Evolutionary conservation across 2,797 vertebrate species (phyloP), one percentile per base, ranked within the genome.

Genomic region (Tenualosa thibaudeaui): DNA sequence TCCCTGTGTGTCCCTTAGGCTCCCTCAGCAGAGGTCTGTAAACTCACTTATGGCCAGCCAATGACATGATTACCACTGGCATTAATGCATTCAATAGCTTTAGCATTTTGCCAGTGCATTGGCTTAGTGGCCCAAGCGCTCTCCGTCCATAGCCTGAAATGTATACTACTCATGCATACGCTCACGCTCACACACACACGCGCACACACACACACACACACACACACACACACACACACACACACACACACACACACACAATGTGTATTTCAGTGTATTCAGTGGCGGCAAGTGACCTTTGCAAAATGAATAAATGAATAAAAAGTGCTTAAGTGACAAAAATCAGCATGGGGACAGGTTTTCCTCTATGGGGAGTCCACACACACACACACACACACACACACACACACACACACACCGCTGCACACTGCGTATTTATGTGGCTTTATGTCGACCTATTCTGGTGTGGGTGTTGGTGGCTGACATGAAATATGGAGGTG

Each of bases 271-370:
- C 31, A 75, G 31, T 75, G 68, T 75, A 75, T 75, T 75, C 68
- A 75, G 31, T 40, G 37, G 68, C 31, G 6, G 68, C 3, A 31
- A 17, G 37, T 92, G 92, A 94, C 92, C 92, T 93, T 94, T 93
- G 90, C 89, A 91, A 87, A 89, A 93, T 91, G 91, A 94, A 93
- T 92, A 90, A 88, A 93, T 94, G 93, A 91, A 93, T 93, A 92
- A 86, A 50, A 92, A 92, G 90, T 90, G 89, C 89, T 90, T 85
- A 94, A 92, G 93, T 93, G 92, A 93, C 91, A 93, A 87, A 92
- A 94, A 82, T 15, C 81, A 82, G 81, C 81, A 78, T 54, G 54
- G 46, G 78, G 24, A 56, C 49, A 12, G 19, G 81, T 56, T 68
- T 82, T 53, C 31, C 68, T 75, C 68, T 75, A 75, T 17, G 37